phyloP scores from a whole-genome alignment of 2,797 vertebrate species.

The Parotocinclus haroldoi region DNA sequence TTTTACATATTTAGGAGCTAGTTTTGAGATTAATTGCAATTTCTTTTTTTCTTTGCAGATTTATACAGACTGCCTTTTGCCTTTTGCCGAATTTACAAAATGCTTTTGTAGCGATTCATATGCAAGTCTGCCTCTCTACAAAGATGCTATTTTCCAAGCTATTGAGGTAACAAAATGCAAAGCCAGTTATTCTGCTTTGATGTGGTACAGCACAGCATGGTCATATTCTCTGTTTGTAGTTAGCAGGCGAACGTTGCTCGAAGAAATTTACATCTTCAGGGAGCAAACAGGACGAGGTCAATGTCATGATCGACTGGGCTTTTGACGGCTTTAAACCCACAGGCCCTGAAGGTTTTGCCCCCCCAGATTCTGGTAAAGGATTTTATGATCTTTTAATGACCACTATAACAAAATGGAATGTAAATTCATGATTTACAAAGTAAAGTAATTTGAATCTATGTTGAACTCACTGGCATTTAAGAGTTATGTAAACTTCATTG shows the following conservation, averaged over 20 bases:
- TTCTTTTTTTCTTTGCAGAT: constrained; percentile 57
- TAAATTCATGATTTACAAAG: no score
- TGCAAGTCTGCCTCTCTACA: constrained; percentile 65
- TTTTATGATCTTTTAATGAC: no score
- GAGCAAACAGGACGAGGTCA: constrained; percentile 62
- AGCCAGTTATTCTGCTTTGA: background rate
- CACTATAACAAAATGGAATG: no score
- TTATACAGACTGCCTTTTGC: constrained; percentile 53
- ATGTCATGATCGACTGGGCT: constrained; percentile 74
- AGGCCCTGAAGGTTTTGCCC: constrained; percentile 64
- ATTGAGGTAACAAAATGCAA: constrained; percentile 64
- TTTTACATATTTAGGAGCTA: no score
- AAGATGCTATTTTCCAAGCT: constrained; percentile 67
- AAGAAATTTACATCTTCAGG: constrained; percentile 59
- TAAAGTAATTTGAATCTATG: no score
- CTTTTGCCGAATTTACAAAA: constrained; percentile 60
- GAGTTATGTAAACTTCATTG: background rate
- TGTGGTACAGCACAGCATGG: background rate
- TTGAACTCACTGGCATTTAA: no score
- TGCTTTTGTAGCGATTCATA: constrained; percentile 73
- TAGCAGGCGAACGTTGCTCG: constrained; percentile 66
- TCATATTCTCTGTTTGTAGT: constrained; percentile 51
- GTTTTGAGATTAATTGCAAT: no score
- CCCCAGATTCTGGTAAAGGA: constrained; percentile 47
- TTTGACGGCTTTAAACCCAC: constrained; percentile 68